Percentiles rank a stretch among this genome's conserved stretches.
Evolutionary conservation across 2,113 vertebrate species (phyloP).

Genomic region (Taurulus bubalis): DNA sequence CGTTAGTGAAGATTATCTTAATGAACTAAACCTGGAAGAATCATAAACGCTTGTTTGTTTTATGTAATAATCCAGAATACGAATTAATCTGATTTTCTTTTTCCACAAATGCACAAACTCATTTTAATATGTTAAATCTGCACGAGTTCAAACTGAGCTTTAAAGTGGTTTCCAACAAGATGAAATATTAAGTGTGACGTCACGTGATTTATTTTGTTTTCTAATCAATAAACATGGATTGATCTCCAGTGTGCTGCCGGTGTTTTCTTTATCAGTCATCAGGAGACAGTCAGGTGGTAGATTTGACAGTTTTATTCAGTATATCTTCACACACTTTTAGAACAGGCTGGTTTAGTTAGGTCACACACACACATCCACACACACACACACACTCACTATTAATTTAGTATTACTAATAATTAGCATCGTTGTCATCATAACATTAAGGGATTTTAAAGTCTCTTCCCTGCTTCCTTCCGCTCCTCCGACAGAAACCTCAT

Average conservation of each 20-base stretch:
- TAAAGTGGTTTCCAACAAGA: background rate
- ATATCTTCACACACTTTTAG: constrained; percentile 74
- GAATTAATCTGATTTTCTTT: too few species aligned
- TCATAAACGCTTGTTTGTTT: too few species aligned
- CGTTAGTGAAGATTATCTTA: too few species aligned
- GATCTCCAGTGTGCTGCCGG: background rate
- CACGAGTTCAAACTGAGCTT: too few species aligned
- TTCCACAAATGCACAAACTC: too few species aligned
- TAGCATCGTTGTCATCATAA: constrained; percentile 35
- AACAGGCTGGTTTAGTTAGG: constrained; percentile 79
- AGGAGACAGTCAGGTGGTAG: background rate
- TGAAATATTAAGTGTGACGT: background rate
- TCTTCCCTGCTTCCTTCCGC: constrained; percentile 28
- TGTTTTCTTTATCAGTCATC: background rate
- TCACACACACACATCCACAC: constrained; percentile 63
- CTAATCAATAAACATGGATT: constrained; percentile 6
- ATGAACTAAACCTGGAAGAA: too few species aligned
- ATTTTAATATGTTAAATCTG: too few species aligned
- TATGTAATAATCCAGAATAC: too few species aligned
- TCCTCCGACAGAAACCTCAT: constrained; percentile 42
- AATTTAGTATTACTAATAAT: constrained; percentile 63
- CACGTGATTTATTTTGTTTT: background rate
- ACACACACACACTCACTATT: constrained; percentile 52
- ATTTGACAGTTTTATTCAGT: constrained; percentile 72
- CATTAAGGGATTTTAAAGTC: constrained; percentile 38